phyloP scores from a whole-genome alignment of 1,140 invertebrate genomes.

The Brachionus angularis region DNA sequence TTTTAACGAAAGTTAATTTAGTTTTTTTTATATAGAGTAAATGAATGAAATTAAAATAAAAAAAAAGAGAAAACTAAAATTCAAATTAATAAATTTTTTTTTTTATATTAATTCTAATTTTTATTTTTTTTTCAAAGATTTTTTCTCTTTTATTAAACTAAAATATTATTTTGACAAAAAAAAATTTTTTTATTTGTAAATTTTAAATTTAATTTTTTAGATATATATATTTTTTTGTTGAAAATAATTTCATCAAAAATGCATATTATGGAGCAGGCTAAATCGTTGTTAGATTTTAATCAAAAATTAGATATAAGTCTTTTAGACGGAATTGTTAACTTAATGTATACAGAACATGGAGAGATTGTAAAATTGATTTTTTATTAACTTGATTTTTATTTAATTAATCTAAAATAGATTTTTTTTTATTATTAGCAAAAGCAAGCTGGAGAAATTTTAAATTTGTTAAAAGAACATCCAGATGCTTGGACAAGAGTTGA shows the following conservation, averaged over 20 bases:
- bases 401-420: too few species aligned
- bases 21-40: too few species aligned
- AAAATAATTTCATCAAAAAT: neutral
- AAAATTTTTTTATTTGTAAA: too few species aligned
- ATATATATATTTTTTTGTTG: too few species aligned
- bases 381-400: neutral
- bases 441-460: constrained; percentile 33
- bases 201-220: neutral
- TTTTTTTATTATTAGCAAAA: constrained; percentile 9
- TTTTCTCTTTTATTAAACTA: neutral
- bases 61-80: neutral
- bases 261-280: constrained; percentile 26
- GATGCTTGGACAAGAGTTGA: constrained; percentile 98
- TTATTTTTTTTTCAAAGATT: too few species aligned
- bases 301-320: constrained; percentile 36
- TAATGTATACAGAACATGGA: constrained; percentile 31
- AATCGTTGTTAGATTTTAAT: constrained; percentile 38
- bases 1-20: neutral
- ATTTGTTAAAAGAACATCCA: constrained; percentile 82
- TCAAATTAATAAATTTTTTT: neutral
- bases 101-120: too few species aligned
- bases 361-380: neutral
- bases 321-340: constrained; percentile 33
- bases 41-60: constrained; percentile 10
- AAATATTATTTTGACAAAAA: neutral